Evolutionary conservation across 2,888 invertebrate species (phyloP), one percentile per base, ranked within the genome.

Genomic region (Barypeithes pellucidus): DNA sequence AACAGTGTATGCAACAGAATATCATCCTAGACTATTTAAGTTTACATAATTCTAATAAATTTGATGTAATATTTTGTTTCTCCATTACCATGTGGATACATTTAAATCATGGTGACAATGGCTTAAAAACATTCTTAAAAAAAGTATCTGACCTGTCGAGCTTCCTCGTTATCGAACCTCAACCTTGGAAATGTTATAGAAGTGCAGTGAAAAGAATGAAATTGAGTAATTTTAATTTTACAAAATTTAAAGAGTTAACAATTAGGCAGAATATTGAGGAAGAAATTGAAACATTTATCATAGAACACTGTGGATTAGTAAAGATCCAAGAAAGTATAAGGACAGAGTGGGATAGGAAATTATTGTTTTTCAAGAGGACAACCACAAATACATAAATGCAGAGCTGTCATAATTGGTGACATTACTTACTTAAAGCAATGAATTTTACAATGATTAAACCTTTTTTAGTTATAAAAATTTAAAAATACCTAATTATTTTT

Each of bases 61-160:
- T 94, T 86, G 91, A 93, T 86, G 87, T 90, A 2, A 88, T 90
- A 60, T 94, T 94, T 84, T 93, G 94, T 82, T 95, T 95, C 83
- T 95, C 95, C 8, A 90, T 95, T 33, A 94, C 95, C 16, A 95
- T 96, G 95, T 96, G 96, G 96, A 94, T 96, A 81, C 96, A 96
- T 85, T 84, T 96, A 22, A 95, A 96, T 84, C 88, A 93, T 85
- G 94, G 95, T 5, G 96, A 96, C 87, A 84, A 86, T 4, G 94
- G 94, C 0, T 85, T 96, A 41, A 80, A 87, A 67, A 78, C 84
- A 3, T 94, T 95, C 84, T 85, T 96, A 1, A 82, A 85, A 18
- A 88, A 88, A 62, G 83, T 93, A 5, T 89, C 90, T 72, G 78
- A 82, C 7, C 81, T 88, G 22, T 86, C 91, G 4, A 87, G 88